These are phyloP conservation scores for Exocentrus adspersus DNA, from an alignment of 2,888 invertebrate species.

Conservation along the genomic window DNA sequence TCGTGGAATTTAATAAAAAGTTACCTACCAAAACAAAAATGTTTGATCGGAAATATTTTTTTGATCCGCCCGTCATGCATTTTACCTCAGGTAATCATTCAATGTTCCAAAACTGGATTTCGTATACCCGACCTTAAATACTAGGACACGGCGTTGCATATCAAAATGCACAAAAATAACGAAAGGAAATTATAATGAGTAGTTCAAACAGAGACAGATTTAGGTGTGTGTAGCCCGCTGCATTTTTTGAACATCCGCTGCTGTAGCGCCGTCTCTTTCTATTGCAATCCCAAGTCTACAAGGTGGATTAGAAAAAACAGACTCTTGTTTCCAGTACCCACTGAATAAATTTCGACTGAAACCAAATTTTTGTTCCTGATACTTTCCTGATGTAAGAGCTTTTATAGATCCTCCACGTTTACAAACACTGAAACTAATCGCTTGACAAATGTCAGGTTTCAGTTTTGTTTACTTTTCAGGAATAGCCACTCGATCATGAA, in stretches of 20 bases:
- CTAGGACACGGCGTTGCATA: slow-evolving; percentile 46
- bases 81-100: slow-evolving; percentile 22
- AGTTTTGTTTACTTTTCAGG: no score
- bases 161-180: slow-evolving; percentile 46
- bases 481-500: no score
- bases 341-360: no score
- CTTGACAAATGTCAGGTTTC: no score
- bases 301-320: not conserved
- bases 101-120: slow-evolving; percentile 48
- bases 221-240: slow-evolving; percentile 32
- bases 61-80: not conserved
- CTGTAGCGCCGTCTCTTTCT: slow-evolving; percentile 18
- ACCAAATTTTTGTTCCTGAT: no score
- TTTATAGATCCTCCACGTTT: no score
- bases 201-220: slow-evolving; percentile 38
- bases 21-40: no score
- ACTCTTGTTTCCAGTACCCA: no score
- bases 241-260: slow-evolving; percentile 26
- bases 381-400: no score
- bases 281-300: not conserved
- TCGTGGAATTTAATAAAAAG: no score
- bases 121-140: slow-evolving; percentile 49
- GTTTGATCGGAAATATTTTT: no score
- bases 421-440: no score
- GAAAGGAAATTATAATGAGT: slow-evolving; percentile 42